Evolutionary conservation across 1,140 invertebrate genomes (phyloP).

Genomic region (Semibalanus balanoides): DNA sequence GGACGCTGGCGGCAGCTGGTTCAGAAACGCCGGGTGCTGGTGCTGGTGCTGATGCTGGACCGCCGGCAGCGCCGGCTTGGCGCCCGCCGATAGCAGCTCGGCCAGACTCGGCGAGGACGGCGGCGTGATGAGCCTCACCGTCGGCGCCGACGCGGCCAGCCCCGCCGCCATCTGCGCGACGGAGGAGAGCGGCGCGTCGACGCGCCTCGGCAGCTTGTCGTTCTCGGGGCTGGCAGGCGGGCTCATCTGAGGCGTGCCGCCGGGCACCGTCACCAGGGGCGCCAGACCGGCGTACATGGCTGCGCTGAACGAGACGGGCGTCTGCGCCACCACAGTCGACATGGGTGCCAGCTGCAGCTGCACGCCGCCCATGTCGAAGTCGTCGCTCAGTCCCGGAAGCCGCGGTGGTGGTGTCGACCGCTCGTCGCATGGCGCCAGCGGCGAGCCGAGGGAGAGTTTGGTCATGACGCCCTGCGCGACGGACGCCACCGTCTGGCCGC

Average conservation of each 20-base stretch:
- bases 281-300: not conserved
- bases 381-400: not conserved
- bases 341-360: not conserved
- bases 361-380: not conserved
- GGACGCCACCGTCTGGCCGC: not conserved
- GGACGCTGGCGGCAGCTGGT: constrained; percentile 12
- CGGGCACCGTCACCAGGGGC: not conserved
- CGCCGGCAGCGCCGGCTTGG: constrained; percentile 18
- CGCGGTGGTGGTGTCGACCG: not conserved
- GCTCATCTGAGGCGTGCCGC: constrained; percentile 29
- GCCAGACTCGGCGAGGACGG: constrained; percentile 40
- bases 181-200: constrained; percentile 11
- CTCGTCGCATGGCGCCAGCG: not conserved
- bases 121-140: constrained; percentile 35
- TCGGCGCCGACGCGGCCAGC: constrained; percentile 7
- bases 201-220: constrained; percentile 19
- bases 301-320: no score
- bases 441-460: not conserved
- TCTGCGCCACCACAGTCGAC: no score
- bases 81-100: constrained; percentile 25
- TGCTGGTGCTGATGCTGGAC: constrained; percentile 13
- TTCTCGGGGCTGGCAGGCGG: constrained; percentile 38
- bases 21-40: constrained; percentile 11
- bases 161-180: constrained; percentile 9
- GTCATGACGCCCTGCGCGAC: not conserved